A percentile compares a stretch with the other conserved stretches of the same genome.
These are phyloP conservation scores for Lasiurus cinereus DNA, from an alignment of 2,113 vertebrate species.

Conservation along the genomic window DNA sequence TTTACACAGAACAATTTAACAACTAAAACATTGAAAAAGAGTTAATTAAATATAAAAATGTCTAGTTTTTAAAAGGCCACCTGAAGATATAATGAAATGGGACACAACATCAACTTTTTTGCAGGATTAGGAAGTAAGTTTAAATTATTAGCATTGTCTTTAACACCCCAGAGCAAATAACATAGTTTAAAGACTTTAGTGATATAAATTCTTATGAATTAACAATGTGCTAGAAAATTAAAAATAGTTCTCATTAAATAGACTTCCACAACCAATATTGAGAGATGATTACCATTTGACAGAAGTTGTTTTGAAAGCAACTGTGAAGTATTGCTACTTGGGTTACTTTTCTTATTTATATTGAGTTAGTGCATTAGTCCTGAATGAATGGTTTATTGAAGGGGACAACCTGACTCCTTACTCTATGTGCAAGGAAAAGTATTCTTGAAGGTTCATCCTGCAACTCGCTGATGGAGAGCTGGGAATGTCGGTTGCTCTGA, in stretches of 20 bases:
- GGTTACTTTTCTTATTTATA: not conserved
- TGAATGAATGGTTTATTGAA: not conserved
- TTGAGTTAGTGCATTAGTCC: not conserved
- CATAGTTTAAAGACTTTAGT: conserved; percentile 33
- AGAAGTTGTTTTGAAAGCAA: conserved; percentile 12
- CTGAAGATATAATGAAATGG: not conserved
- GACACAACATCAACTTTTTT: not conserved
- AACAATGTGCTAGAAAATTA: conserved; percentile 58
- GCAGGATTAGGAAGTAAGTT: not conserved
- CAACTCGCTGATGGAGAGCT: not conserved
- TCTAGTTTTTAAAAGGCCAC: not conserved
- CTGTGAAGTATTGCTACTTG: not conserved
- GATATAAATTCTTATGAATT: conserved; percentile 47
- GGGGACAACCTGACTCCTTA: conserved; percentile 18
- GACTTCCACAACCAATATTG: not conserved
- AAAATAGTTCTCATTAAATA: conserved; percentile 35
- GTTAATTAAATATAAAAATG: not conserved
- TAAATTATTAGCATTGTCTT: conserved; percentile 44
- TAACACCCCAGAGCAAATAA: conserved; percentile 53
- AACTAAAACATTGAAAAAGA: not conserved
- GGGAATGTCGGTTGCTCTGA: fast-evolving
- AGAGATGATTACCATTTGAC: conserved; percentile 24
- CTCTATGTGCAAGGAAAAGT: not conserved
- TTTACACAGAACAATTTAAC: conserved; percentile 9
- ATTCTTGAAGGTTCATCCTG: not conserved